phyloP scores from a whole-genome alignment of 2,113 vertebrate species.

The Rhinolophus sinicus region DNA sequence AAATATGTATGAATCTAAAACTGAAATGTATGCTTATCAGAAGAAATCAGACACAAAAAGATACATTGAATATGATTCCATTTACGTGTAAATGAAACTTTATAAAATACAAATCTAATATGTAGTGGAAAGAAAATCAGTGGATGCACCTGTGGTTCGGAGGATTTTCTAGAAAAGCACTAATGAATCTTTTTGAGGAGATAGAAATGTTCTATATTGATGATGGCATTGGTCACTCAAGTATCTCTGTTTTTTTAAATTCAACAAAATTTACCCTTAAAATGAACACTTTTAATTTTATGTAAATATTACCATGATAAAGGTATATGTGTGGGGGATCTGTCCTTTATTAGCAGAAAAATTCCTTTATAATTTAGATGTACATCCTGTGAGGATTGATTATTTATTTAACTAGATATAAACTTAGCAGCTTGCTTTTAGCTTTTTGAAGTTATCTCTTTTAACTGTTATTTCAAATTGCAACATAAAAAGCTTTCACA shows the following conservation, averaged over 20 bases:
- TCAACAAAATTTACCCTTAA: background rate
- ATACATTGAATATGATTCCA: background rate
- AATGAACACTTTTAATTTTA: background rate
- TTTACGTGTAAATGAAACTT: background rate
- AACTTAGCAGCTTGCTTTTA: conserved; percentile 1
- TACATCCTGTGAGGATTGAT: background rate
- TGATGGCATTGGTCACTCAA: background rate
- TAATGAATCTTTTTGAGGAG: background rate
- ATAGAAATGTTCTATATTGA: background rate
- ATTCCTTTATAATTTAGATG: background rate
- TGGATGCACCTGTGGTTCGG: background rate
- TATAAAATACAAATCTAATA: background rate
- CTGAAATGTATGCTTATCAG: background rate
- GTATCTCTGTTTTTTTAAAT: background rate
- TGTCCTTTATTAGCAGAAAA: background rate
- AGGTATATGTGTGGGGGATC: background rate
- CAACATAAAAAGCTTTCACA: background rate
- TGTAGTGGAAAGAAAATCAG: background rate
- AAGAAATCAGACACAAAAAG: background rate
- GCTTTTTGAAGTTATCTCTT: background rate
- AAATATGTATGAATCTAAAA: background rate
- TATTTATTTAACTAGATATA: background rate
- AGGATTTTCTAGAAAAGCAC: background rate
- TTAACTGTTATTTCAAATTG: background rate
- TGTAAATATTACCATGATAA: background rate